These are phyloP conservation scores for Drosophila mimica DNA, from an alignment of 2,888 invertebrate genomes.

Conservation along the genomic window DNA sequence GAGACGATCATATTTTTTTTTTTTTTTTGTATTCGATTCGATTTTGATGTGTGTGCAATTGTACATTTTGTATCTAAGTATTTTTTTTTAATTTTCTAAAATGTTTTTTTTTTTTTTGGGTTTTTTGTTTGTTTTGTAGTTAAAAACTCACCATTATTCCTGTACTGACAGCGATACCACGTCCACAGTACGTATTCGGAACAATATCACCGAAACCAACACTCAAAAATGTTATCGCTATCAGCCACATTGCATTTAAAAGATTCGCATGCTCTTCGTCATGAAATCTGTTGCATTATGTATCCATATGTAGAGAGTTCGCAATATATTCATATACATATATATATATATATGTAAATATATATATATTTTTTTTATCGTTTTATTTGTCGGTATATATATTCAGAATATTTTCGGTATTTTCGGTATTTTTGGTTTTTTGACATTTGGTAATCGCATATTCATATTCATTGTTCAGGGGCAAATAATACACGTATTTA, in stretches of 20 bases:
- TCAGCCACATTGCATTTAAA: constrained; percentile 99
- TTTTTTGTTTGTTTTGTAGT: constrained; percentile 54
- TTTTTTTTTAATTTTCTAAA: constrained; percentile 1
- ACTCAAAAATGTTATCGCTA: constrained; percentile 99
- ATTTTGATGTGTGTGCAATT: constrained; percentile 62
- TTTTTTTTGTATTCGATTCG: constrained; percentile 14
- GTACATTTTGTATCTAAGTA: constrained; percentile 20
- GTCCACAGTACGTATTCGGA: constrained; percentile 99
- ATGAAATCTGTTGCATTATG: constrained; percentile 91
- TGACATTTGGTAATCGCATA: constrained; percentile 37
- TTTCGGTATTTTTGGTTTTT: constrained; percentile 15
- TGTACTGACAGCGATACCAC: constrained; percentile 99
- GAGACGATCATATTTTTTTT: constrained; percentile 9
- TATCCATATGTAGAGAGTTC: constrained; percentile 37
- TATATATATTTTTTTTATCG: constrained; percentile 19
- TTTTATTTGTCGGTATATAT: constrained; percentile 20
- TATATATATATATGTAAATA: constrained; percentile 20
- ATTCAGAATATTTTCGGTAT: constrained; percentile 28
- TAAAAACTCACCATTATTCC: constrained; percentile 98
- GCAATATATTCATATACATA: constrained; percentile 37
- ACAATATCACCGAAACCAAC: constrained; percentile 99
- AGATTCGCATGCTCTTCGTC: constrained; percentile 99
- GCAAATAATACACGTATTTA: constrained; percentile 49
- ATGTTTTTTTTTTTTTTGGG: constrained; percentile 20
- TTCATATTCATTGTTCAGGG: constrained; percentile 41